phyloP scores from a whole-genome alignment of 2,797 vertebrate species.

The Scomberomorus guttatus region DNA sequence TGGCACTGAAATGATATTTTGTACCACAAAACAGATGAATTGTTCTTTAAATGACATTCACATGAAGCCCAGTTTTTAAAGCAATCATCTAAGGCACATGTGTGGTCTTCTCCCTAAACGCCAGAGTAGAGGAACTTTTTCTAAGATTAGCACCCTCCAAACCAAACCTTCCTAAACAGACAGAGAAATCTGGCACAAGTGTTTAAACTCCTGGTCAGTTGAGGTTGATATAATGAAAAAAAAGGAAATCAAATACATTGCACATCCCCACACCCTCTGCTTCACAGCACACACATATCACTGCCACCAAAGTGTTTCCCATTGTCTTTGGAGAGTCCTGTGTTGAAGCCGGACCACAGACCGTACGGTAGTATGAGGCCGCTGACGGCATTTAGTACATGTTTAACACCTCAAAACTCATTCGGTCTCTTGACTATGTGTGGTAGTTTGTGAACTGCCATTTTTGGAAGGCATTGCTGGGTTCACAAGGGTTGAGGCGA shows the following conservation, averaged over 20 bases:
- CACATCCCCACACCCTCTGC: slow-evolving; percentile 61
- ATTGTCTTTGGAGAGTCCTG: slow-evolving; percentile 17
- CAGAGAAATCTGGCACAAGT: background rate
- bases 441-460: slow-evolving; percentile 94
- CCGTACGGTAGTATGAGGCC: slow-evolving; percentile 1
- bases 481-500: slow-evolving; percentile 83
- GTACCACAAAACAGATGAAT: background rate
- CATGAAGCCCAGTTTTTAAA: background rate
- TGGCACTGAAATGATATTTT: slow-evolving; percentile 44
- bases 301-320: slow-evolving; percentile 14
- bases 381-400: slow-evolving; percentile 12
- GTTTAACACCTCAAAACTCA: slow-evolving; percentile 5
- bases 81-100: background rate
- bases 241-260: slow-evolving; percentile 50
- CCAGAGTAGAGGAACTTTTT: background rate
- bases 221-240: slow-evolving; percentile 5
- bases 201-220: slow-evolving; percentile 8
- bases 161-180: slow-evolving; percentile 4
- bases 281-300: slow-evolving; percentile 17
- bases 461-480: slow-evolving; percentile 86
- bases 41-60: slow-evolving; percentile 16
- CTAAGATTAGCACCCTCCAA: background rate
- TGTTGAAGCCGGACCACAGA: slow-evolving; percentile 14
- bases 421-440: slow-evolving; percentile 26
- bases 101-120: background rate